Conservation (phyloP, 2,888 invertebrate genomes). For the Heliconius sara region DNA sequence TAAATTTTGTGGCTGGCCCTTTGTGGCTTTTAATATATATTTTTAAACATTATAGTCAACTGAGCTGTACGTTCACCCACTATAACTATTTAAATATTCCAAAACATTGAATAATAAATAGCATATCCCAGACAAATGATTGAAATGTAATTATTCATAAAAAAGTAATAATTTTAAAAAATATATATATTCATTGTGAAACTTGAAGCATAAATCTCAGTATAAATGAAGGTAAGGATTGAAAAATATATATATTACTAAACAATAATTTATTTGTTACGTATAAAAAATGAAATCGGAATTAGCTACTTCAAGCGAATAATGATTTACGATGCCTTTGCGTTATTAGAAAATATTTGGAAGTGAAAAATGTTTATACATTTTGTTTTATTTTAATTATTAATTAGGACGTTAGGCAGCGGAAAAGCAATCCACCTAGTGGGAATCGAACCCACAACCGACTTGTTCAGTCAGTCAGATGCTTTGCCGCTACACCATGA, state of each 20-base stretch:
- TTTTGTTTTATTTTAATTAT: no score
- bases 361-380: not conserved
- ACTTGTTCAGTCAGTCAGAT: no score
- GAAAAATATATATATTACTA: not conserved
- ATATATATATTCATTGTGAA: not conserved
- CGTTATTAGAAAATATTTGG: not conserved
- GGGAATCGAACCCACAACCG: not conserved
- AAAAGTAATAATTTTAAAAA: not conserved
- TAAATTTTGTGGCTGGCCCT: no score
- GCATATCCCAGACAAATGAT: not conserved
- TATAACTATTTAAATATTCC: no score
- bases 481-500: no score
- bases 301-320: slow-evolving; percentile 3
- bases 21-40: no score
- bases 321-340: slow-evolving; percentile 14
- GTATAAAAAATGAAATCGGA: slow-evolving; percentile 17
- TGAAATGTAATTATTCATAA: not conserved
- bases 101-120: no score
- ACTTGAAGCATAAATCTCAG: slow-evolving; percentile 12
- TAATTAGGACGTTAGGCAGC: no score
- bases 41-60: no score
- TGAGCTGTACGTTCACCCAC: no score
- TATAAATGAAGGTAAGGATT: not conserved
- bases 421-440: not conserved
- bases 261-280: slow-evolving; percentile 7